Evolutionary conservation across 1,140 invertebrate species (phyloP), one percentile per base, ranked within the genome.

Genomic region (Cydia splendana): DNA sequence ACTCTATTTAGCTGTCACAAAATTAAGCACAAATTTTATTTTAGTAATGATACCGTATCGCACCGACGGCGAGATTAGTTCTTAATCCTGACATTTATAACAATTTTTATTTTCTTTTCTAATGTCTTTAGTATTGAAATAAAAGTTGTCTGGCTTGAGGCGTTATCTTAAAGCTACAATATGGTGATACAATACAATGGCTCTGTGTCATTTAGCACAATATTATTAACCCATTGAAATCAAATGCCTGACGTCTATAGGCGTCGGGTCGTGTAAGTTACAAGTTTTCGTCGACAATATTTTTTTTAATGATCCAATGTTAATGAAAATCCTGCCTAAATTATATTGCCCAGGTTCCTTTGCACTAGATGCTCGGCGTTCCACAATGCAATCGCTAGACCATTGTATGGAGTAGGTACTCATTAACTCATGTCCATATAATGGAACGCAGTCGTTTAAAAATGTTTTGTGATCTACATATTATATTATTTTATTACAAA

Each of bases 401-500:
- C 34, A 24, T 20, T 62, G 20, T 3, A 62, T 62, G 57, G 18
- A 24, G 20, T 62, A 62, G 1, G 9, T 62, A 62, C 9, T 62
- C 57, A 62, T 62, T 62, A 24, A 24, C 24, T 24, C 24, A 38
- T 71, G 34, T 71, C 67, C 34, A 38, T 71, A 71, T 2, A 71
- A 38, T 71, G 2, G 42, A 71, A 62, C 20, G 20, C 20, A 62
- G 10, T 62, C 20, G 57, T 62, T 62, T 62, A 62, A 69, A 67
- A 42, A 71, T 45, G 45, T 71, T 71, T 71, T 71, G 67, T 71
- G 67, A 71, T 71, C 67, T 71, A 71, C 38, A 45, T 71, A 71
- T 34, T 69, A 69, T 71, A 71, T 71, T 71, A 71, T 71, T 71
- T 71, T 71, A 71, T 42, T 71, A 71, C 67, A 71, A 71, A 71